A percentile compares a stretch with the other conserved stretches of the same genome.
Evolutionary conservation across 2,888 invertebrate species (phyloP).

Genomic region (Lingula anatina): DNA sequence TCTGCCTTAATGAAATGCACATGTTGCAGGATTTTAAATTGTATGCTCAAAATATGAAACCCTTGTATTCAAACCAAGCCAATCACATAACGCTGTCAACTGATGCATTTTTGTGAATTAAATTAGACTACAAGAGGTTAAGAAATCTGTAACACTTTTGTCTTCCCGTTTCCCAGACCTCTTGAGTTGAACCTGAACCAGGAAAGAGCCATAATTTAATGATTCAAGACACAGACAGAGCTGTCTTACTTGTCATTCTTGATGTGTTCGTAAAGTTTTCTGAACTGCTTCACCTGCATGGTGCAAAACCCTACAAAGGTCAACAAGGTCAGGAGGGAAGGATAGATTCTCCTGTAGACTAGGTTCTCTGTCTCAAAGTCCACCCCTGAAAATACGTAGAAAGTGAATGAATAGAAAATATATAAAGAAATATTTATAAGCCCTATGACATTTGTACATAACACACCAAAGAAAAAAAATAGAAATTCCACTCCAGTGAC

Average conservation of each 20-base stretch:
- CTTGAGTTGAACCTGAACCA: background rate
- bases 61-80: background rate
- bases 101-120: no score
- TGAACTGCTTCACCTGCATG: slow-evolving; percentile 89
- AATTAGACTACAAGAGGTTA: background rate
- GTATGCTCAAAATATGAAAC: background rate
- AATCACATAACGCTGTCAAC: no score
- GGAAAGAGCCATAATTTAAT: background rate
- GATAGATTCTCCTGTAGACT: slow-evolving; percentile 82
- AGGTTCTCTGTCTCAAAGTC: slow-evolving; percentile 61
- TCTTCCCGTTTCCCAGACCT: background rate
- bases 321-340: slow-evolving; percentile 72
- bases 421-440: no score
- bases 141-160: background rate
- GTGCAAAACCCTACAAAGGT: slow-evolving; percentile 66
- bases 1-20: background rate
- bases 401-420: no score
- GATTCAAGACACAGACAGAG: background rate
- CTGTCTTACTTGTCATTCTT: slow-evolving; percentile 88
- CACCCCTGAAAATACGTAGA: slow-evolving; percentile 39
- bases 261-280: slow-evolving; percentile 92
- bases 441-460: no score
- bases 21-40: background rate
- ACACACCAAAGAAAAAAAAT: no score
- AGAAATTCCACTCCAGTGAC: no score